These are phyloP conservation scores for Chelonus formosanus DNA, from an alignment of 2,888 invertebrate genomes.

Conservation along the genomic window DNA sequence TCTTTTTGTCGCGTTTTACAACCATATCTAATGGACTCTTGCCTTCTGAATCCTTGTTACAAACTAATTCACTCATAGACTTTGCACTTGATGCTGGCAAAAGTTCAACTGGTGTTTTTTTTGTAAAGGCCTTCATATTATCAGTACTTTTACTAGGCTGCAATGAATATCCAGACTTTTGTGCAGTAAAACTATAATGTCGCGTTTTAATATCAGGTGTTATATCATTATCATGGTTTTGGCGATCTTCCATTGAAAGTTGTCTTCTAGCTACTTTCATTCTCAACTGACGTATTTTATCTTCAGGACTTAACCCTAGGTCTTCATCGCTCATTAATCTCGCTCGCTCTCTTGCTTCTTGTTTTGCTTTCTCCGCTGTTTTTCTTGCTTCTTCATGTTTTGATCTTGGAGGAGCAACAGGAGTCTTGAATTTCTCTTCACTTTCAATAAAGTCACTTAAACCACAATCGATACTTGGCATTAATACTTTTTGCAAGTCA, in stretches of 20 bases:
- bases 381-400: conserved; percentile 66
- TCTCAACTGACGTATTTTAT: conserved; percentile 70
- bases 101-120: conserved; percentile 47
- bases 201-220: conserved; percentile 43
- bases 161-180: conserved; percentile 47
- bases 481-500: conserved; percentile 18
- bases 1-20: conserved; percentile 65
- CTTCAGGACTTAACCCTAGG: conserved; percentile 76
- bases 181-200: conserved; percentile 49
- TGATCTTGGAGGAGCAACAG: conserved; percentile 67
- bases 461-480: conserved; percentile 21
- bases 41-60: conserved; percentile 18
- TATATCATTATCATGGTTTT: conserved; percentile 45
- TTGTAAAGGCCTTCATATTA: conserved; percentile 55
- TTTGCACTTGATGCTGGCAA: conserved; percentile 51
- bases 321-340: conserved; percentile 78
- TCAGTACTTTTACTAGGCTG: conserved; percentile 63
- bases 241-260: conserved; percentile 55
- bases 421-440: conserved; percentile 65
- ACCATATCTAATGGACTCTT: conserved; percentile 34
- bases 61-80: conserved; percentile 57
- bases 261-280: conserved; percentile 63
- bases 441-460: conserved; percentile 11
- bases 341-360: conserved; percentile 73
- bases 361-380: conserved; percentile 71